A percentile compares a stretch with the other conserved stretches of the same genome.
phyloP scores from a whole-genome alignment of 2,888 invertebrate genomes.

The Zelleria hepariella region DNA sequence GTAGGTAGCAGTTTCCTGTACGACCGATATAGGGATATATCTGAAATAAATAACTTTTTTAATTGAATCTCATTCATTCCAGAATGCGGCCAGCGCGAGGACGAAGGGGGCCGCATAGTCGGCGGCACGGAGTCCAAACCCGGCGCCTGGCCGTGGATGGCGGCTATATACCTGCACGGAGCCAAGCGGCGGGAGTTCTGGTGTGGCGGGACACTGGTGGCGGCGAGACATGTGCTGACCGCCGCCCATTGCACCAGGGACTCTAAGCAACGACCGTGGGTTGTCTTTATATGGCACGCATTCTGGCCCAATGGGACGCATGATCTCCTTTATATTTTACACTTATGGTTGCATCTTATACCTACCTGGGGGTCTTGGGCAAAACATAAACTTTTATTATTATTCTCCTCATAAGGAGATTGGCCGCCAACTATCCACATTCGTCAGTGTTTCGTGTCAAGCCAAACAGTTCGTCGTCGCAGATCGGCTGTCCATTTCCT shows the following conservation, averaged over 20 bases:
- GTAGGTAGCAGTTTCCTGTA: no score
- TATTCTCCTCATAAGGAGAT: no score
- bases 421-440: no score
- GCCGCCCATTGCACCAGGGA: conserved; percentile 96
- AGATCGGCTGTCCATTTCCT: no score
- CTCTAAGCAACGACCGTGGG: conserved; percentile 89
- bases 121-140: conserved; percentile 89
- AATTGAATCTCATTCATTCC: no score
- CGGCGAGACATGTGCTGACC: conserved; percentile 85
- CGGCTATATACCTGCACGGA: conserved; percentile 91
- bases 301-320: background rate
- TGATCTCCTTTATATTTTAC: background rate
- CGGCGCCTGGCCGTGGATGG: conserved; percentile 98
- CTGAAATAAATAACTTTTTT: background rate
- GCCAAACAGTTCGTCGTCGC: no score
- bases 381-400: no score
- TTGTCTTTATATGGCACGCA: no score
- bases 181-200: conserved; percentile 89
- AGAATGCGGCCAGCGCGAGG: conserved; percentile 88
- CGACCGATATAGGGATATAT: no score
- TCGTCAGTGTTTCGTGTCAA: no score
- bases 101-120: conserved; percentile 89
- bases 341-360: background rate
- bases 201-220: conserved; percentile 93
- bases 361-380: background rate